These are phyloP conservation scores for Amphilophus citrinellus DNA, from an alignment of 2,113 vertebrate species.

Conservation along the genomic window DNA sequence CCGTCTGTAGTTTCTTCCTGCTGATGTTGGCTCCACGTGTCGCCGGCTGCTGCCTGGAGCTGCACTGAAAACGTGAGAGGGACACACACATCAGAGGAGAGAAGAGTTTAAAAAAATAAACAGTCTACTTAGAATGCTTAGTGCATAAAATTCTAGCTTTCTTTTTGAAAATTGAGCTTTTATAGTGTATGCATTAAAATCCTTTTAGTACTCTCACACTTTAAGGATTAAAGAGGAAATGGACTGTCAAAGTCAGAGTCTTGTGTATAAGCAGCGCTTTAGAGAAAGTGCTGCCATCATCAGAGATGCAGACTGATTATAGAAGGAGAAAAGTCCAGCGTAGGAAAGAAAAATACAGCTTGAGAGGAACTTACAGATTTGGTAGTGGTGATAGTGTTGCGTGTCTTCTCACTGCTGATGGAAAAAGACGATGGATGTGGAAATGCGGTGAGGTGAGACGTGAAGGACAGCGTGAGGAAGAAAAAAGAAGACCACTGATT, in stretches of 20 bases:
- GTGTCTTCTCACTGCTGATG: neutral
- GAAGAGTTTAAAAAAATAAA: neutral
- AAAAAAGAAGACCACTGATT: constrained; percentile 16
- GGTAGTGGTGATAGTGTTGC: neutral
- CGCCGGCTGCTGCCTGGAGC: neutral
- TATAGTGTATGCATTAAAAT: neutral
- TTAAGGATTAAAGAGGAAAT: constrained; percentile 8
- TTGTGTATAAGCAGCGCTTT: neutral
- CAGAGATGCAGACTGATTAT: constrained; percentile 4
- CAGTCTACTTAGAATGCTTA: neutral
- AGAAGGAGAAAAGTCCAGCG: neutral
- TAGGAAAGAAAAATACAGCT: neutral
- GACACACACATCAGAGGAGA: neutral
- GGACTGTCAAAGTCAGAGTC: neutral
- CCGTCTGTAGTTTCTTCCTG: constrained; percentile 20
- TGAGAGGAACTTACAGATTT: neutral
- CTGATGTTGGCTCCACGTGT: constrained; percentile 51
- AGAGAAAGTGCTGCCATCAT: neutral
- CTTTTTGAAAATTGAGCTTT: neutral
- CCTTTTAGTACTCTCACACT: neutral
- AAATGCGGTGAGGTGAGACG: constrained; percentile 15
- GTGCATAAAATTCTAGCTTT: neutral
- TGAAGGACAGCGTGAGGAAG: neutral
- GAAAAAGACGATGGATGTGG: constrained; percentile 9
- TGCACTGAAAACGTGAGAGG: constrained; percentile 35